Evolutionary conservation across 1,140 invertebrate genomes (phyloP).

Genomic region (Camponotus pennsylvanicus): DNA sequence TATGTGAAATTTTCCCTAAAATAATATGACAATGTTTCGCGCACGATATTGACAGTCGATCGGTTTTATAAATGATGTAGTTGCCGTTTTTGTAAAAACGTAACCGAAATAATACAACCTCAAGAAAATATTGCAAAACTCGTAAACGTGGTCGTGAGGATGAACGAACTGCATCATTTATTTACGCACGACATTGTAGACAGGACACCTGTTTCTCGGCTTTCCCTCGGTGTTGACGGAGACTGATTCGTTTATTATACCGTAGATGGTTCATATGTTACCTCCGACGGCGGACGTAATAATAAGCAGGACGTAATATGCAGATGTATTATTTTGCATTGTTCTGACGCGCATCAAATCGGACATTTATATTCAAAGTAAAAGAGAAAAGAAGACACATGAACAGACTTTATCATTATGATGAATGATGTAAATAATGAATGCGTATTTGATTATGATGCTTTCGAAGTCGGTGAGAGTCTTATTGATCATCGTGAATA

Average conservation of each 20-base stretch:
- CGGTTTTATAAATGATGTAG: conserved; percentile 21
- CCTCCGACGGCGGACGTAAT: conserved; percentile 33
- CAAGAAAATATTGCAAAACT: conserved; percentile 48
- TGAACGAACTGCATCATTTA: conserved; percentile 64
- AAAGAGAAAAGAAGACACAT: not conserved
- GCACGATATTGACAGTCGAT: not conserved
- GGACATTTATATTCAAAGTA: conserved; percentile 29
- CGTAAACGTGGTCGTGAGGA: conserved; percentile 28
- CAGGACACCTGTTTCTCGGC: conserved; percentile 66
- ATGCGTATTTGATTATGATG: not conserved
- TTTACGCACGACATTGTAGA: conserved; percentile 66
- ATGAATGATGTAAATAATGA: not conserved
- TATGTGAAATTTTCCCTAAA: not conserved
- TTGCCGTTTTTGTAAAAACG: not conserved
- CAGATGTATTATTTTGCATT: conserved; percentile 47
- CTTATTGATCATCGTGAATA: not conserved
- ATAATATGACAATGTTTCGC: not conserved
- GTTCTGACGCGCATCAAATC: not conserved
- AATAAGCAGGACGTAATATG: conserved; percentile 49
- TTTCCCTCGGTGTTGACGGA: conserved; percentile 30
- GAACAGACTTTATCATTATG: conserved; percentile 13
- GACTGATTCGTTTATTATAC: conserved; percentile 65
- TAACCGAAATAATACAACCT: not conserved
- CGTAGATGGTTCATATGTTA: conserved; percentile 57
- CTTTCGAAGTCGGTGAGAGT: not conserved